Base-by-base conservation (phyloP, 1,140 invertebrate species). In the Adelges cooleyi region DNA sequence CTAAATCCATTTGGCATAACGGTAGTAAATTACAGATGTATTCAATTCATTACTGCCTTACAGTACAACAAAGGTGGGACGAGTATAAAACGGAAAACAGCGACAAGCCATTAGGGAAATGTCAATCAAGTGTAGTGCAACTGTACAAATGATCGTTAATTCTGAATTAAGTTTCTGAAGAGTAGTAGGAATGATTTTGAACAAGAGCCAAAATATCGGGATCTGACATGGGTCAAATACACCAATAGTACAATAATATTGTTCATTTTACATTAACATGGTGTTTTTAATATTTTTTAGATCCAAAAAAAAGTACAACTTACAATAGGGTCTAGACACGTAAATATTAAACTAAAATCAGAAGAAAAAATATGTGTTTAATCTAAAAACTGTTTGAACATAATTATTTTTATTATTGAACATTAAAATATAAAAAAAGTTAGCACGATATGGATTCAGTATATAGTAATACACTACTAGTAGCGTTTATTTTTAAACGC, bases 71-170 rank as follows among this genome's bases (percentile, higher is more conserved):
- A 44, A 27, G 36, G n/a, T 46, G n/a, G 17, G n/a, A 33, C n/a
- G 40, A 17, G 8, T 46, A 27, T 46, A 46, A 44, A 62, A 44
- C 38, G 42, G 40, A 44, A 62, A 62, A 20, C 38, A 27, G 40
- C 54, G 38, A 62, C 54, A 46, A 62, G 40, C 54, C 54, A 62
- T 62, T 62, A 62, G 54, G 54, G 54, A 62, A 62, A 62, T 46
- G 54, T 62, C 54, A 62, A 23, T 62, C 54, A 62, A 46, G 20
- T 13, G 54, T n/a, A 25, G 9, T 27, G 17, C 17, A 27, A 38
- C 15, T 9, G 42, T 15, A 23, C 25, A 20, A 29, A 25, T 27
- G 38, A 25, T 46, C 40, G 54, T 62, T 62, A 62, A 62, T 62
- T 62, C 23, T 15, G 42, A 44, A 20, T 62, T 46, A 62, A 62